phyloP scores from a whole-genome alignment of 1,140 invertebrate genomes.

The Ladona fulva region DNA sequence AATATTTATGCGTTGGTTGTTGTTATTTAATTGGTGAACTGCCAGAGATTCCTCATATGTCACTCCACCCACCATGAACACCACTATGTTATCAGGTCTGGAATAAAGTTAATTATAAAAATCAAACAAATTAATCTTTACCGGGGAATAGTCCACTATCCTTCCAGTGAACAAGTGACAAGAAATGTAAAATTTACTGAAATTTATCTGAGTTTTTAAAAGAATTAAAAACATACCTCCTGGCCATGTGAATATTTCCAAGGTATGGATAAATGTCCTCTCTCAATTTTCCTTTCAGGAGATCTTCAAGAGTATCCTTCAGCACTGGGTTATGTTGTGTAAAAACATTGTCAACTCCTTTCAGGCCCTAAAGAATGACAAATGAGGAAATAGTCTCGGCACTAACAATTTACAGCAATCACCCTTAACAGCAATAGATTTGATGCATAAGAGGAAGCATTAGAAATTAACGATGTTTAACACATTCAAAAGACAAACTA shows the following conservation, averaged over 20 bases:
- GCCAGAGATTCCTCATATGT: conserved; percentile 92
- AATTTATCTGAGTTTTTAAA: neutral
- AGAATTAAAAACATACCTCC: conserved; percentile 19
- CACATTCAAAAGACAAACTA: too few relatives aligned
- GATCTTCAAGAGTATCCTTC: conserved; percentile 76
- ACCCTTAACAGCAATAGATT: too few relatives aligned
- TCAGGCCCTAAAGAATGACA: conserved; percentile 51
- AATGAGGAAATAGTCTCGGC: too few relatives aligned
- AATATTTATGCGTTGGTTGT: conserved; percentile 57
- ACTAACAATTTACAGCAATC: too few relatives aligned
- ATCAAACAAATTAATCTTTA: too few relatives aligned
- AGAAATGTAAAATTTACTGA: too few relatives aligned
- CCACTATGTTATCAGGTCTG: conserved; percentile 80
- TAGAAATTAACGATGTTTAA: too few relatives aligned
- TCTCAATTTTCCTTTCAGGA: conserved; percentile 77
- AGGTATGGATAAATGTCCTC: conserved; percentile 76
- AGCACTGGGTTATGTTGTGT: conserved; percentile 88
- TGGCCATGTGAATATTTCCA: conserved; percentile 34
- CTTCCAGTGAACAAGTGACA: too few relatives aligned
- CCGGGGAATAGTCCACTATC: too few relatives aligned
- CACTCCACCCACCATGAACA: conserved; percentile 92
- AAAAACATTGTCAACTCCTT: conserved; percentile 95
- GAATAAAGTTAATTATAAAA: too few relatives aligned
- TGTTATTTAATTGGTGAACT: conserved; percentile 75
- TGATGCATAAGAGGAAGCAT: too few relatives aligned